phyloP scores from a whole-genome alignment of 2,888 invertebrate genomes.

The Cryptocephalus primarius region DNA sequence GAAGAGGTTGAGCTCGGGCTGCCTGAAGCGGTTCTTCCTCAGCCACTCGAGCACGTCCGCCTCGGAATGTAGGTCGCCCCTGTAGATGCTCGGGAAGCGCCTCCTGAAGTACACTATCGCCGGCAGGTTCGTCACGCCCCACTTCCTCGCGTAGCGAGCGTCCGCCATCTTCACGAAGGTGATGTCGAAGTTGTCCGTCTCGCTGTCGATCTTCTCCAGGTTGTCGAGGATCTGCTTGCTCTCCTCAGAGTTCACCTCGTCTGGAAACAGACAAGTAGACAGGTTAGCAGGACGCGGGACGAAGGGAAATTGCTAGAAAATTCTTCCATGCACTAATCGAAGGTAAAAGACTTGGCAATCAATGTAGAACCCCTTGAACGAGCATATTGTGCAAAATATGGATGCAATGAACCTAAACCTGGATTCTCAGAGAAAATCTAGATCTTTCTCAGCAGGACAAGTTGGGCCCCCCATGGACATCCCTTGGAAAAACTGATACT shows the following conservation, averaged over 20 bases:
- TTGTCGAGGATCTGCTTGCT: conserved; percentile 75
- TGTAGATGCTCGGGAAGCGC: conserved; percentile 83
- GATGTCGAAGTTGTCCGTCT: conserved; percentile 87
- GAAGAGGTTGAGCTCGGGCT: conserved; percentile 85
- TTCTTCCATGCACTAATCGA: too few species aligned
- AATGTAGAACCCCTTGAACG: too few species aligned
- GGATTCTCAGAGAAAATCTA: too few species aligned
- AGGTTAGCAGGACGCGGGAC: too few species aligned
- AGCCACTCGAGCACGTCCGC: conserved; percentile 86
- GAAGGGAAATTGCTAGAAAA: too few species aligned
- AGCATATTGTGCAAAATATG: too few species aligned
- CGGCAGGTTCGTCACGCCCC: conserved; percentile 86
- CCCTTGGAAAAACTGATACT: too few species aligned
- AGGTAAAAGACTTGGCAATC: too few species aligned
- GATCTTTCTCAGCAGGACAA: too few species aligned
- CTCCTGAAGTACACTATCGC: conserved; percentile 86
- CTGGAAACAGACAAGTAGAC: conserved; percentile 42
- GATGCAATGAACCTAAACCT: too few species aligned
- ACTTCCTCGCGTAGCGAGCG: conserved; percentile 81
- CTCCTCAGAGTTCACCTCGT: conserved; percentile 68
- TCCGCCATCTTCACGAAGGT: conserved; percentile 93
- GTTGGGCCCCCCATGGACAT: too few species aligned
- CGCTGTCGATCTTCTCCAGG: conserved; percentile 88
- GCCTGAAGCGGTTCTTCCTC: conserved; percentile 83
- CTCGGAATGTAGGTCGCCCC: conserved; percentile 71